Percentiles rank a stretch among this genome's conserved stretches.
Evolutionary conservation across 2,797 vertebrate genomes (phyloP).

Genomic region (Nannoperca obscura): DNA sequence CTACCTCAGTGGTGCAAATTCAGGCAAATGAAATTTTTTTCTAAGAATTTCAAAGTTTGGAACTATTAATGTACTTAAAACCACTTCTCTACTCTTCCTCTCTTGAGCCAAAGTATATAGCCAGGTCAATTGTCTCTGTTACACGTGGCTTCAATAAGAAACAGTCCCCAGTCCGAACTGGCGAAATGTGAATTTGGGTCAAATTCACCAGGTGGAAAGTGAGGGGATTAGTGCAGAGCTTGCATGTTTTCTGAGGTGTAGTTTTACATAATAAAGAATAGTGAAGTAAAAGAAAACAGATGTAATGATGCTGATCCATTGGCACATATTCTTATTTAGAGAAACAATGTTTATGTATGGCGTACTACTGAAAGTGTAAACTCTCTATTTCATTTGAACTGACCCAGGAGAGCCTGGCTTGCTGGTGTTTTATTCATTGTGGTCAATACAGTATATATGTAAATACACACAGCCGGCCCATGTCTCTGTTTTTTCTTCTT

Average conservation of each 20-base stretch:
- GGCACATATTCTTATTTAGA: slow-evolving; percentile 80
- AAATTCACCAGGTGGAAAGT: slow-evolving; percentile 85
- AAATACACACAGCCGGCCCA: slow-evolving; percentile 65
- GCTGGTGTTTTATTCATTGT: slow-evolving; percentile 79
- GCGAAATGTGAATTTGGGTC: slow-evolving; percentile 85
- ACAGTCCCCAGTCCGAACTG: slow-evolving; percentile 63
- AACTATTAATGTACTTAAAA: slow-evolving; percentile 73
- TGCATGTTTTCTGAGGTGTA: slow-evolving; percentile 78
- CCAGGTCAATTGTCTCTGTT: slow-evolving; percentile 80
- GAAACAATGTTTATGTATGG: slow-evolving; percentile 83
- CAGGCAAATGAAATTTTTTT: slow-evolving; percentile 58
- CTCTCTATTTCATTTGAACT: slow-evolving; percentile 75
- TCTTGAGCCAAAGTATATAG: slow-evolving; percentile 74
- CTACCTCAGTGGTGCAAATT: slow-evolving; percentile 59
- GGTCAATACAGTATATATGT: slow-evolving; percentile 74
- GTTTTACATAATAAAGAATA: slow-evolving; percentile 85
- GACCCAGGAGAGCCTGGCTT: slow-evolving; percentile 68
- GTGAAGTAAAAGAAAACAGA: slow-evolving; percentile 79
- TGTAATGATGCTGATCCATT: slow-evolving; percentile 80
- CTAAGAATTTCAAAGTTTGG: slow-evolving; percentile 63
- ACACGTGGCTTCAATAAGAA: slow-evolving; percentile 84
- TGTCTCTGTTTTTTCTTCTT: slow-evolving; percentile 46
- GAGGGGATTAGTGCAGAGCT: slow-evolving; percentile 80
- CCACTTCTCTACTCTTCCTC: slow-evolving; percentile 63
- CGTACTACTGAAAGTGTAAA: slow-evolving; percentile 71